Conservation (phyloP, 2,888 invertebrate genomes). For the Helobdella robusta region DNA sequence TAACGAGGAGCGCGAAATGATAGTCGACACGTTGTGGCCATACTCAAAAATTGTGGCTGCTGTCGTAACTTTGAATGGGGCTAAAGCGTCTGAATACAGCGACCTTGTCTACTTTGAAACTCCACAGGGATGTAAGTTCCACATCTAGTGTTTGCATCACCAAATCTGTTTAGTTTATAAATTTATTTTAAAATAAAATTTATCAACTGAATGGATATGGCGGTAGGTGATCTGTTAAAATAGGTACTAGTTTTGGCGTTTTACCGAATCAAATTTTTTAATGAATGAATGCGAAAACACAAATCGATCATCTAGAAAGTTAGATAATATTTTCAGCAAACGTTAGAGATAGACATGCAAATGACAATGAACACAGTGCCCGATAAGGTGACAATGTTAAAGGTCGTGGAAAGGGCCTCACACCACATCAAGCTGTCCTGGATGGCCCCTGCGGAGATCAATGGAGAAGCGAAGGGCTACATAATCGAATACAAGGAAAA, state of each 20-base stretch:
- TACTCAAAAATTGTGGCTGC: constrained; percentile 66
- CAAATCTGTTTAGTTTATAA: no score
- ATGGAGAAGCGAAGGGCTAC: constrained; percentile 83
- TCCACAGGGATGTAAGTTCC: constrained; percentile 43
- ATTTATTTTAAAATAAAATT: not conserved
- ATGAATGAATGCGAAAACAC: no score
- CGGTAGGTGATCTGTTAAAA: no score
- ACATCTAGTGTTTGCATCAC: no score
- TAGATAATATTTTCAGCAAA: no score
- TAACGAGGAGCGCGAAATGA: constrained; percentile 10
- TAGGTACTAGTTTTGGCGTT: no score
- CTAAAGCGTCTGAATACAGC: constrained; percentile 51
- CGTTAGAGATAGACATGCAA: not conserved
- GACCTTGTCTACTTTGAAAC: constrained; percentile 56
- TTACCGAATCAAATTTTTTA: no score
- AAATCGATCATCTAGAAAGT: no score
- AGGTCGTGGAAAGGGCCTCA: constrained; percentile 38
- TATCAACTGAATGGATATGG: no score
- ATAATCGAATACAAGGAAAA: constrained; percentile 72
- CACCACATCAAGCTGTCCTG: constrained; percentile 56
- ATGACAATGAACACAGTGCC: constrained; percentile 33
- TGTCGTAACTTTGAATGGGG: constrained; percentile 51
- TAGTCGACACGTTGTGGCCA: constrained; percentile 39
- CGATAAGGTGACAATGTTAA: constrained; percentile 27
- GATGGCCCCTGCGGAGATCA: constrained; percentile 83